These are phyloP conservation scores for Psammodynastes pulverulentus DNA, from an alignment of 2,113 vertebrate species.

Conservation along the genomic window DNA sequence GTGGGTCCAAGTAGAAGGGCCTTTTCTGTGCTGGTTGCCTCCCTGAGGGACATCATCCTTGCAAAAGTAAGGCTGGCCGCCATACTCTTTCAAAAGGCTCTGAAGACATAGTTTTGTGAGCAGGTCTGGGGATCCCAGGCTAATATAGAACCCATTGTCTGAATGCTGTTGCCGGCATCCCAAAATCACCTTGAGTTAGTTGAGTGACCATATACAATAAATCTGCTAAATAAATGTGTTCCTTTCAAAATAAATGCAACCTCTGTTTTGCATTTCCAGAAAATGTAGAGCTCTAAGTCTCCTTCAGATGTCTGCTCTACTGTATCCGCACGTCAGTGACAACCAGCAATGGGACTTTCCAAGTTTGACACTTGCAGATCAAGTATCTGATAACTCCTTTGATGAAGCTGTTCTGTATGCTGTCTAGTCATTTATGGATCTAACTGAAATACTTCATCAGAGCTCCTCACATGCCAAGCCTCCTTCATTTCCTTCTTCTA, in stretches of 20 bases:
- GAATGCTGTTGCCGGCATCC: not conserved
- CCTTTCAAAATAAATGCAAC: conserved; percentile 23
- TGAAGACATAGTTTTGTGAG: not conserved
- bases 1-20: not conserved
- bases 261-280: conserved; percentile 28
- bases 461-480: conserved; percentile 57
- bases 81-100: not conserved
- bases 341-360: conserved; percentile 48
- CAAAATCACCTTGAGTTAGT: not conserved
- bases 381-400: conserved; percentile 49
- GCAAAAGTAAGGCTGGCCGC: not conserved
- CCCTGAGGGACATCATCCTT: not conserved
- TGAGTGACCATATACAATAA: not conserved
- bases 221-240: conserved; percentile 14
- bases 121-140: not conserved
- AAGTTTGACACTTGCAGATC: conserved; percentile 53
- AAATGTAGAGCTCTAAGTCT: conserved; percentile 45
- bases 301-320: conserved; percentile 28
- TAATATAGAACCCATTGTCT: not conserved
- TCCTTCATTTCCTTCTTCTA: conserved; percentile 61
- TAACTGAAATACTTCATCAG: conserved; percentile 54
- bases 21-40: not conserved
- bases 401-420: conserved; percentile 55
- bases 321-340: conserved; percentile 44
- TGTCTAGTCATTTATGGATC: conserved; percentile 56